phyloP scores from a whole-genome alignment of 2,113 vertebrate species.

The Bubo bubo region DNA sequence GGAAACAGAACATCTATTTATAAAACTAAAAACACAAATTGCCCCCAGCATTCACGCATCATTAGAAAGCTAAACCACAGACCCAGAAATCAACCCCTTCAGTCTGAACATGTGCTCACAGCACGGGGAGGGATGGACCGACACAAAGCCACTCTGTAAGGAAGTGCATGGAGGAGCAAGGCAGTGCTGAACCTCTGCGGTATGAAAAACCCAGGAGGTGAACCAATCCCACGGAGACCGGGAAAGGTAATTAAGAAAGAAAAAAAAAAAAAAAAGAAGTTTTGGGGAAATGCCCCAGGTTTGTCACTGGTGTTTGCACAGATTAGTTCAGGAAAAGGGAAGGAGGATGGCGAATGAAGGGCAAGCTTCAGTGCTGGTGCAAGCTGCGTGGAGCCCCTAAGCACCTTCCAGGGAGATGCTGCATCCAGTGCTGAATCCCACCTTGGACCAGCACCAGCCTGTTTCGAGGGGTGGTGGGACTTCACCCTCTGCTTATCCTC shows the following conservation, averaged over 20 bases:
- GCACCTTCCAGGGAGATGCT: not conserved
- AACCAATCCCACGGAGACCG: fast-evolving
- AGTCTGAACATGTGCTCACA: not conserved
- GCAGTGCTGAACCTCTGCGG: not conserved
- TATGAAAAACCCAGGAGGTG: not conserved
- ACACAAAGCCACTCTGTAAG: not conserved
- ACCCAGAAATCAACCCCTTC: not conserved
- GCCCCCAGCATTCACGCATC: not conserved
- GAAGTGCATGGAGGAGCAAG: not conserved
- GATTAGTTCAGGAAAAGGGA: not conserved
- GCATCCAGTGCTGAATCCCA: not conserved
- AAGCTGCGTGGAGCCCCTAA: not conserved
- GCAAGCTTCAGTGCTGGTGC: not conserved
- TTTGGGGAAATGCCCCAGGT: fast-evolving
- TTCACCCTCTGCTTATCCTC: not conserved
- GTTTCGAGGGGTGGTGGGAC: not conserved
- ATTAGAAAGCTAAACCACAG: not conserved
- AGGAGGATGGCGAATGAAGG: not conserved
- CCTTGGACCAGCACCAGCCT: not conserved
- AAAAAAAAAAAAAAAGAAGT: not conserved
- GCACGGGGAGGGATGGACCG: fast-evolving
- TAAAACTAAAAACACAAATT: not conserved
- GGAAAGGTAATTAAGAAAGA: not conserved
- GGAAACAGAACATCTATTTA: not conserved
- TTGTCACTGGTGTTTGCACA: not conserved